These are phyloP conservation scores for Xenopus borealis DNA, from an alignment of 2,113 vertebrate genomes.

Conservation along the genomic window DNA sequence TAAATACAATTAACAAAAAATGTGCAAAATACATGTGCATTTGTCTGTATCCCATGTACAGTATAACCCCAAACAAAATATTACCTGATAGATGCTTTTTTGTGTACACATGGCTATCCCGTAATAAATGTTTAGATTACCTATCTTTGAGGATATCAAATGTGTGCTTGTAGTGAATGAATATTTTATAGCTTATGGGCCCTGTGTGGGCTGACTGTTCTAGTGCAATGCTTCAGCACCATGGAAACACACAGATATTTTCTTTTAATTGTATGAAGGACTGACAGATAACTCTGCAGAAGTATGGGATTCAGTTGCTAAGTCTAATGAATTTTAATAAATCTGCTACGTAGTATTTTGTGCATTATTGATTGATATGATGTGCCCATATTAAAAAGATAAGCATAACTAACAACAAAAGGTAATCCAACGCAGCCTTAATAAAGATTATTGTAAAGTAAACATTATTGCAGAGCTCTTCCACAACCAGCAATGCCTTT, in stretches of 20 bases:
- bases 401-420: not conserved
- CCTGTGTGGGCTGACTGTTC: conserved; percentile 70
- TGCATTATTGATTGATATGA: conserved; percentile 48
- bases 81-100: not conserved
- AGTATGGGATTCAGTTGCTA: conserved; percentile 54
- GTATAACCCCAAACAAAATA: not conserved
- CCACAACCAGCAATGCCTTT: too few relatives aligned
- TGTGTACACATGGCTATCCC: conserved; percentile 48
- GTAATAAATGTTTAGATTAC: conserved; percentile 56
- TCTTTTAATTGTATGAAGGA: conserved; percentile 64
- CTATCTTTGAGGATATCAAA: conserved; percentile 35
- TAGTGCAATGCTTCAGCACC: conserved; percentile 63
- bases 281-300: conserved; percentile 65
- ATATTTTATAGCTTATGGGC: conserved; percentile 61
- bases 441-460: not conserved
- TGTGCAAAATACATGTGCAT: too few relatives aligned
- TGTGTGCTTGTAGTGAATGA: conserved; percentile 59
- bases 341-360: conserved; percentile 43
- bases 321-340: conserved; percentile 57
- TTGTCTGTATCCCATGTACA: too few relatives aligned
- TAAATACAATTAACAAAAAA: too few relatives aligned
- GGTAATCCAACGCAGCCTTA: not conserved
- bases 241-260: conserved; percentile 72
- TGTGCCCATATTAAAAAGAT: not conserved
- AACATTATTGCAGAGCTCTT: too few relatives aligned